phyloP scores from a whole-genome alignment of 2,797 vertebrate genomes.

The Danio jaintianensis region DNA sequence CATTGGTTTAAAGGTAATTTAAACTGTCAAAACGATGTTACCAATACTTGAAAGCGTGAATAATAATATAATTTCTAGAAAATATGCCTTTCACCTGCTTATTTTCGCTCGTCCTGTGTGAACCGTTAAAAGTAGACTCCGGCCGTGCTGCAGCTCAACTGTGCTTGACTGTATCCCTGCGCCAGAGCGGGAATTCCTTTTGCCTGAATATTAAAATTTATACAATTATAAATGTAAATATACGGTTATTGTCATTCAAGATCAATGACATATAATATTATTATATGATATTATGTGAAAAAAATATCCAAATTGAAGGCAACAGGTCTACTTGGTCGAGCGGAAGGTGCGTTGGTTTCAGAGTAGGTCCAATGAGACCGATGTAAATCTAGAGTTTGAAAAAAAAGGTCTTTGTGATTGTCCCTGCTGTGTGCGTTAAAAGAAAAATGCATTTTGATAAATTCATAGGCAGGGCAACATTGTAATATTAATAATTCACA shows the following conservation, averaged over 20 bases:
- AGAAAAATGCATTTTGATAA: no score
- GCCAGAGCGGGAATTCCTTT: no score
- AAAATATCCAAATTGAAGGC: background rate
- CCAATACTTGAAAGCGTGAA: no score
- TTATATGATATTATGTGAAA: background rate
- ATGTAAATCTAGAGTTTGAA: background rate
- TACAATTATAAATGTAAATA: background rate
- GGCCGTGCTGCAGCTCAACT: background rate
- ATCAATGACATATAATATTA: background rate
- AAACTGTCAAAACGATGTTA: no score
- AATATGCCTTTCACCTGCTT: no score
- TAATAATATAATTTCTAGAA: no score
- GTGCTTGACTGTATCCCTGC: background rate
- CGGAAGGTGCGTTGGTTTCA: background rate
- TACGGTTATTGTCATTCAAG: background rate
- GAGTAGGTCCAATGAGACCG: background rate
- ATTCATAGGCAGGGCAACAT: no score
- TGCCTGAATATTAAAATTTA: background rate
- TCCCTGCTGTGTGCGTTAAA: slow-evolving; percentile 2
- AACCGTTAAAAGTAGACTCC: background rate
- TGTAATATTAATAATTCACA: background rate
- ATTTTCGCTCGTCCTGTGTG: no score
- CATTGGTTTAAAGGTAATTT: no score
- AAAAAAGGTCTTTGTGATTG: background rate
- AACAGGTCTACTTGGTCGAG: background rate